phyloP scores from a whole-genome alignment of 1,140 invertebrate species.

The Papilio machaon region DNA sequence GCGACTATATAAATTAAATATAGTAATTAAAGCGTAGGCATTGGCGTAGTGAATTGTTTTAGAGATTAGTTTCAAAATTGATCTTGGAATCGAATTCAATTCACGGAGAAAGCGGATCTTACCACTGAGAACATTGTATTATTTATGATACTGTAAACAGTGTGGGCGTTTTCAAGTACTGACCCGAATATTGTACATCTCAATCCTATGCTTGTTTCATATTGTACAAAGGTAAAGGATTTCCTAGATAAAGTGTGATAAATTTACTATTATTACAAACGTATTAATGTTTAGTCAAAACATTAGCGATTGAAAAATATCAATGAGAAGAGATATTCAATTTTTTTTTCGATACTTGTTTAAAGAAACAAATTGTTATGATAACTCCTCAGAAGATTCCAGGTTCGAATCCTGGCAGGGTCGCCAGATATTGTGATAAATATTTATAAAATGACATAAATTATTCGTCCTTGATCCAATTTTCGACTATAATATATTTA shows the following conservation, averaged over 20 bases:
- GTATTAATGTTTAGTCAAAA: neutral
- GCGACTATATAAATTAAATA: neutral
- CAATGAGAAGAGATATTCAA: too few relatives aligned
- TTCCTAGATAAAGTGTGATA: neutral
- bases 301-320: neutral
- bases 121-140: conserved; percentile 32
- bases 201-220: neutral
- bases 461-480: too few relatives aligned
- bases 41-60: conserved; percentile 8
- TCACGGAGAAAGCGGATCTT: conserved; percentile 25
- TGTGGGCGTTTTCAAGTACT: conserved; percentile 17
- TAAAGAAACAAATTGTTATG: too few relatives aligned
- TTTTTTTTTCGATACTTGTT: too few relatives aligned
- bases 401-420: too few relatives aligned
- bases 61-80: conserved; percentile 23
- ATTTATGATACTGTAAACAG: conserved; percentile 6
- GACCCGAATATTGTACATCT: conserved; percentile 17
- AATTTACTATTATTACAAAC: neutral
- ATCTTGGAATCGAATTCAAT: conserved; percentile 24
- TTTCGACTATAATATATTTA: too few relatives aligned
- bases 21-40: conserved; percentile 7
- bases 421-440: too few relatives aligned
- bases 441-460: too few relatives aligned
- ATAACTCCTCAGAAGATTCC: too few relatives aligned
- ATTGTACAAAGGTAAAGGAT: neutral